These are phyloP conservation scores for Agrotis clavis DNA, from an alignment of 2,888 invertebrate genomes.

Conservation along the genomic window DNA sequence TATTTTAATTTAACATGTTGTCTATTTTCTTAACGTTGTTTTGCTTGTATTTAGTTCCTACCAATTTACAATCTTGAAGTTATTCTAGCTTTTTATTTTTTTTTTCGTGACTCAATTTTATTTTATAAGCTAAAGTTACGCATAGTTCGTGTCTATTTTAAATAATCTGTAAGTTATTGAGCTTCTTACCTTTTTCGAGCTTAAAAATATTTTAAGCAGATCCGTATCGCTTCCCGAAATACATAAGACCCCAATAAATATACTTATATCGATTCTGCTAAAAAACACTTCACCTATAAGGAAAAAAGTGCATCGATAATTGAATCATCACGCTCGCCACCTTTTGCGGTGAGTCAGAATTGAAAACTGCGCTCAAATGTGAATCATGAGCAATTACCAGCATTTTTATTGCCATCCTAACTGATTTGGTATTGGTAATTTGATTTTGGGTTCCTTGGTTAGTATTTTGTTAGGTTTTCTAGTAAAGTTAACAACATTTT, in stretches of 20 bases:
- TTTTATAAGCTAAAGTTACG: no score
- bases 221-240: neutral
- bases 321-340: slow-evolving; percentile 62
- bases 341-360: slow-evolving; percentile 56
- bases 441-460: slow-evolving; percentile 30
- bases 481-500: no score
- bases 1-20: no score
- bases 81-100: no score
- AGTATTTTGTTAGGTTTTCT: neutral
- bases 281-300: slow-evolving; percentile 24
- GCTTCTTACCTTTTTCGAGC: neutral
- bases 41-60: neutral
- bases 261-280: slow-evolving; percentile 10
- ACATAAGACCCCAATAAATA: neutral
- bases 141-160: no score
- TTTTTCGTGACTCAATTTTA: no score
- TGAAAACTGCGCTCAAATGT: slow-evolving; percentile 55
- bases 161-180: neutral
- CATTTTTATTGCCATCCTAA: slow-evolving; percentile 61
- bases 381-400: slow-evolving; percentile 63
- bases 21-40: no score
- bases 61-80: neutral
- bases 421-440: slow-evolving; percentile 60
- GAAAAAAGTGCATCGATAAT: slow-evolving; percentile 64
- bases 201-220: neutral